A percentile compares a stretch with the other conserved stretches of the same genome.
Conservation (phyloP, 2,113 vertebrate genomes). For the Noctilio leporinus region DNA sequence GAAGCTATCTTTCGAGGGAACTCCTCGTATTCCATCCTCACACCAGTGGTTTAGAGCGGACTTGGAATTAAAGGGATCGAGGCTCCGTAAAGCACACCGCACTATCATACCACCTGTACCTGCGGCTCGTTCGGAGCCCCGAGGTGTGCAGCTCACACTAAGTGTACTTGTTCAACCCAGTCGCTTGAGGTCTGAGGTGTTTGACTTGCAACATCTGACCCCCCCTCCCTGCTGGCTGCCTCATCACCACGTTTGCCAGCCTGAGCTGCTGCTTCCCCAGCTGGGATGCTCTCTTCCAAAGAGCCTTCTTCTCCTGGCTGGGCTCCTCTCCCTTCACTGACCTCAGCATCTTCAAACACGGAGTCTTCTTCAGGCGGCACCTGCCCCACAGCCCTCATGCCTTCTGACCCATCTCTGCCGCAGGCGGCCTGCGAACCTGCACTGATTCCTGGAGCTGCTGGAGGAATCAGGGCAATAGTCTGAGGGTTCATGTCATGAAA, state of each 20-base stretch:
- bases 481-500: conserved; percentile 99
- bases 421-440: conserved; percentile 73
- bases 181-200: conserved; percentile 88
- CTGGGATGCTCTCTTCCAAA: conserved; percentile 72
- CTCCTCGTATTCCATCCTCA: conserved; percentile 61
- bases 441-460: conserved; percentile 81
- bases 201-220: conserved; percentile 82
- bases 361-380: conserved; percentile 76
- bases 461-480: conserved; percentile 91
- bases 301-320: conserved; percentile 84
- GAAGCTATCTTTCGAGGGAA: conserved; percentile 74
- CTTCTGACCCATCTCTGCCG: conserved; percentile 67
- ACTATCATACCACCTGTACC: conserved; percentile 63
- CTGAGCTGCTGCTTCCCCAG: conserved; percentile 74
- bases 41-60: conserved; percentile 69
- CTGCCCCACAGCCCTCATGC: conserved; percentile 50
- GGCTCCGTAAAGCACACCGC: conserved; percentile 67
- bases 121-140: conserved; percentile 21
- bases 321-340: conserved; percentile 81
- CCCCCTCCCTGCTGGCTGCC: conserved; percentile 62
- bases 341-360: conserved; percentile 78
- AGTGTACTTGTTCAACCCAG: conserved; percentile 93
- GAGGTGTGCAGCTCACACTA: conserved; percentile 81
- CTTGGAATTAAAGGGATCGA: conserved; percentile 65
- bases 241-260: conserved; percentile 64